These are phyloP conservation scores for Synanthedon myopaeformis DNA, from an alignment of 2,888 invertebrate genomes.

Conservation along the genomic window DNA sequence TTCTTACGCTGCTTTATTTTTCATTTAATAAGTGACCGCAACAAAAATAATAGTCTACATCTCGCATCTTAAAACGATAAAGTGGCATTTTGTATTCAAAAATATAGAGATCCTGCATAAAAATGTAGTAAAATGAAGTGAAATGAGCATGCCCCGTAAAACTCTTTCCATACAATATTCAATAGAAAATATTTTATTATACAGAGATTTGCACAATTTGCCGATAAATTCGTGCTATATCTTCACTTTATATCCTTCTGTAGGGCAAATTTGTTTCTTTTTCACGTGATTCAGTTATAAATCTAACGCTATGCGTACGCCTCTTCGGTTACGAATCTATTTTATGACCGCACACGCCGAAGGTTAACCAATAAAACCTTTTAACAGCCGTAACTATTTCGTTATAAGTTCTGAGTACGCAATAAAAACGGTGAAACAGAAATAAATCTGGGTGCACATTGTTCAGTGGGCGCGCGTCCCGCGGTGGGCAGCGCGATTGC, in stretches of 20 bases:
- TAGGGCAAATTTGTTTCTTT: slow-evolving; percentile 64
- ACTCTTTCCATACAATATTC: slow-evolving; percentile 67
- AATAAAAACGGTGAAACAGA: slow-evolving; percentile 65
- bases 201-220: slow-evolving; percentile 66
- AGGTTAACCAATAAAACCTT: slow-evolving; percentile 71
- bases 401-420: slow-evolving; percentile 67
- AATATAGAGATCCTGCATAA: slow-evolving; percentile 44
- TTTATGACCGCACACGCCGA: slow-evolving; percentile 65
- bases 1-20: neutral
- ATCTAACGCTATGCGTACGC: slow-evolving; percentile 55
- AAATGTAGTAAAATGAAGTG: slow-evolving; percentile 57
- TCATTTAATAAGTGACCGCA: neutral
- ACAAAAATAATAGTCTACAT: neutral
- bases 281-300: slow-evolving; percentile 64
- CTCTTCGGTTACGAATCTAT: slow-evolving; percentile 66
- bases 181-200: slow-evolving; percentile 68
- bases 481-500: slow-evolving; percentile 21
- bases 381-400: slow-evolving; percentile 70
- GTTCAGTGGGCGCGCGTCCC: slow-evolving; percentile 13
- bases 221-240: slow-evolving; percentile 62
- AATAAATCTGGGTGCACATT: slow-evolving; percentile 62
- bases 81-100: neutral
- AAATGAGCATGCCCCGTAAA: slow-evolving; percentile 62
- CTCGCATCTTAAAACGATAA: neutral
- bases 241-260: slow-evolving; percentile 60